Conservation (phyloP, 1,140 invertebrate genomes). For the Acromyrmex heyeri region DNA sequence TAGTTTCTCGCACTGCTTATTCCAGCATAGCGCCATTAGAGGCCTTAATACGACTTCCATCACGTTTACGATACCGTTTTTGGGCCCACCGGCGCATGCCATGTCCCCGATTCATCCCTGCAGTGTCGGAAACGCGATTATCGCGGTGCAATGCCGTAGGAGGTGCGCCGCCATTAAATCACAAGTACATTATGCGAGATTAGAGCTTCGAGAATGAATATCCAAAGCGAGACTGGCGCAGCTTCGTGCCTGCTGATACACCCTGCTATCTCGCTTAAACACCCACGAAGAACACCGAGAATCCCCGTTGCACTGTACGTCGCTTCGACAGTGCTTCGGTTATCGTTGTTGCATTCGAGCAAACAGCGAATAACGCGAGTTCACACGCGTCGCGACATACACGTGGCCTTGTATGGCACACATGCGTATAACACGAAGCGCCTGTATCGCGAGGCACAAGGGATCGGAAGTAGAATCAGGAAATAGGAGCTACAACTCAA, state of each 20-base stretch:
- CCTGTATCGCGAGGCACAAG: background rate
- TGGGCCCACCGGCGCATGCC: background rate
- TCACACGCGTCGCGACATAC: background rate
- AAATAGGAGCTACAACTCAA: constrained; percentile 5
- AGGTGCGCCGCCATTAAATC: constrained; percentile 79
- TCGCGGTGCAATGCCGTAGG: constrained; percentile 29
- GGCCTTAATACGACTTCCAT: constrained; percentile 20
- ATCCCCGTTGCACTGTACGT: constrained; percentile 55
- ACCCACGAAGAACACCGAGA: constrained; percentile 75
- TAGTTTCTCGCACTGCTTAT: constrained; percentile 4
- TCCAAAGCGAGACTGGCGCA: constrained; percentile 66
- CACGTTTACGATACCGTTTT: constrained; percentile 54
- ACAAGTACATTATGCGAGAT: constrained; percentile 83
- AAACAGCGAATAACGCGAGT: constrained; percentile 3
- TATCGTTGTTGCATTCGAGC: constrained; percentile 52
- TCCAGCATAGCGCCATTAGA: background rate
- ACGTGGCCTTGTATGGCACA: background rate
- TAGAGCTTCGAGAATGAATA: constrained; percentile 84
- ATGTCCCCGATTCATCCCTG: background rate
- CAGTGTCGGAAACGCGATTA: constrained; percentile 49
- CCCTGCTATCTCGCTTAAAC: constrained; percentile 78
- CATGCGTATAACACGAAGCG: background rate
- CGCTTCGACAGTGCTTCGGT: constrained; percentile 58
- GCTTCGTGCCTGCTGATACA: constrained; percentile 77
- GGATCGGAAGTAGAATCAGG: constrained; percentile 27